phyloP scores from a whole-genome alignment of 1,140 invertebrate genomes.

The Brachionus rubens region DNA sequence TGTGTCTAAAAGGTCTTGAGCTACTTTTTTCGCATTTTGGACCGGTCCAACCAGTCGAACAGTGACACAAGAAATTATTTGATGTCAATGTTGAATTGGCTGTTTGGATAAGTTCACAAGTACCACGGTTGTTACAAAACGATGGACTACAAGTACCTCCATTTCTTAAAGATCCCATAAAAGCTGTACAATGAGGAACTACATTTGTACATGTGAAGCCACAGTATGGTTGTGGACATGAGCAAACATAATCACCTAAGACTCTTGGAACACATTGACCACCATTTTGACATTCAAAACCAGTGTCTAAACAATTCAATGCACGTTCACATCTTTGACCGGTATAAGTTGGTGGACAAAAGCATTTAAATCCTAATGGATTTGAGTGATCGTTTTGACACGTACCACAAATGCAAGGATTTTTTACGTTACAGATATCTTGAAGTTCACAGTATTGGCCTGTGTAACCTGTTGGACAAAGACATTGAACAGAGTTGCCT shows the following conservation, averaged over 20 bases:
- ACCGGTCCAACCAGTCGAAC: slow-evolving; percentile 42
- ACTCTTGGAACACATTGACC: slow-evolving; percentile 45
- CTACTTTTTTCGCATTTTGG: background rate
- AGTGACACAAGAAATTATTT: slow-evolving; percentile 38
- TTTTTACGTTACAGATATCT: slow-evolving; percentile 41
- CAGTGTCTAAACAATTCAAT: slow-evolving; percentile 20
- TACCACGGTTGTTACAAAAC: slow-evolving; percentile 37
- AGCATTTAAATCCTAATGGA: slow-evolving; percentile 42
- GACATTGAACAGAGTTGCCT: background rate
- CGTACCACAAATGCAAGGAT: slow-evolving; percentile 44
- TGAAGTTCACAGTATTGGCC: slow-evolving; percentile 26
- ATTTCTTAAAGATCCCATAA: slow-evolving; percentile 19
- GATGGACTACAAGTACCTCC: slow-evolving; percentile 24
- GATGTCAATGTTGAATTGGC: background rate
- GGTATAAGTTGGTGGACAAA: background rate
- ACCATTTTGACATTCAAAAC: slow-evolving; percentile 42
- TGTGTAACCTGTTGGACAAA: slow-evolving; percentile 37
- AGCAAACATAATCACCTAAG: slow-evolving; percentile 42
- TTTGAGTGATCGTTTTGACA: slow-evolving; percentile 42
- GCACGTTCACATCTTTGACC: slow-evolving; percentile 8
- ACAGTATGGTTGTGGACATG: slow-evolving; percentile 44
- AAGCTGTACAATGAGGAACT: slow-evolving; percentile 40
- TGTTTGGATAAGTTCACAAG: slow-evolving; percentile 12
- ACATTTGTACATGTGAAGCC: slow-evolving; percentile 42
- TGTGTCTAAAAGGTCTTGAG: background rate